Percentiles rank a stretch among this genome's conserved stretches.
Evolutionary conservation across 2,797 vertebrate genomes (phyloP).

Genomic region (Agapornis canus): DNA sequence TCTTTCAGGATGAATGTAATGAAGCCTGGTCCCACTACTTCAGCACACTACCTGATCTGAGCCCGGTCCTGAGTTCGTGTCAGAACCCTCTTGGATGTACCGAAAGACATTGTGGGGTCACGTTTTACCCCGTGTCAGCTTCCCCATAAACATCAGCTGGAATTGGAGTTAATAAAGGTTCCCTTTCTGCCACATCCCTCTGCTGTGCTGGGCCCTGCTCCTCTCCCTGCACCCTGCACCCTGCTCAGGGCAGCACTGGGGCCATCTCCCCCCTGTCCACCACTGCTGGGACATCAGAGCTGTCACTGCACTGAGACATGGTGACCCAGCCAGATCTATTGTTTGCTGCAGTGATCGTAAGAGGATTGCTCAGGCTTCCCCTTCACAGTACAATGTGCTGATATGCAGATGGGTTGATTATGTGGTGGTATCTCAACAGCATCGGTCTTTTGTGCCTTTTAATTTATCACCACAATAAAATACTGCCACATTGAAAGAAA

Average conservation of each 20-base stretch:
- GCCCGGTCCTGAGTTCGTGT: conserved; percentile 67
- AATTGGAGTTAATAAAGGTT: conserved; percentile 36
- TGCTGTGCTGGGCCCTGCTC: neutral
- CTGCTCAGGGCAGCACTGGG: neutral
- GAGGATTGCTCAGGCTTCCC: neutral
- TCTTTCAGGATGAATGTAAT: conserved; percentile 61
- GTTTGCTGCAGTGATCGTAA: neutral
- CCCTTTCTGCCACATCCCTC: neutral
- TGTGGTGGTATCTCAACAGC: neutral
- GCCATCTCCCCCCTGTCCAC: neutral
- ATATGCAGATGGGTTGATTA: neutral
- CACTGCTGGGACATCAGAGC: neutral
- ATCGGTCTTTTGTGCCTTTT: neutral
- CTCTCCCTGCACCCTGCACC: neutral
- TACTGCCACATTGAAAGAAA: neutral
- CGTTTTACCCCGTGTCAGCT: conserved; percentile 37
- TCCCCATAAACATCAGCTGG: conserved; percentile 38
- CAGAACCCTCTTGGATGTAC: conserved; percentile 23
- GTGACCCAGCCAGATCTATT: neutral
- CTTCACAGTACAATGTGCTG: neutral
- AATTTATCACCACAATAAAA: neutral
- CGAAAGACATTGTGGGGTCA: conserved; percentile 39
- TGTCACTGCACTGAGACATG: neutral
- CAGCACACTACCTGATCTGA: conserved; percentile 42
- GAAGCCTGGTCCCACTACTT: conserved; percentile 52